These are phyloP conservation scores for Thymelicus lineola DNA, from an alignment of 2,888 invertebrate genomes.

Conservation along the genomic window DNA sequence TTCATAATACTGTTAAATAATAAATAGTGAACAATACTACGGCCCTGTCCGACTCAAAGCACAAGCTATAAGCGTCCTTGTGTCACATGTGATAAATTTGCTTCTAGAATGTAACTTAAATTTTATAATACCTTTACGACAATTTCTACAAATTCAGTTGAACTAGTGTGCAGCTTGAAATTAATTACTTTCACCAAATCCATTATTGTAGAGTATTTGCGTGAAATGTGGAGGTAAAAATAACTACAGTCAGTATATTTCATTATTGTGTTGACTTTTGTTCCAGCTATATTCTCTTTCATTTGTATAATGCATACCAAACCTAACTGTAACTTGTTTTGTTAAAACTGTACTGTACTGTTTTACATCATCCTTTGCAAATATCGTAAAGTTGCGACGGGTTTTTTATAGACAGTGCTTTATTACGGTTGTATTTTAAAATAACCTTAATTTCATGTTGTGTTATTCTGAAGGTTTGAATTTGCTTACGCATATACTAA, in stretches of 20 bases:
- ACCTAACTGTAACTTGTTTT: too few species aligned
- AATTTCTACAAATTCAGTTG: neutral
- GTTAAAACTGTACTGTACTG: too few species aligned
- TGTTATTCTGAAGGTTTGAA: too few species aligned
- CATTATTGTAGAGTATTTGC: conserved; percentile 66
- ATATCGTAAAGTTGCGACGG: too few species aligned
- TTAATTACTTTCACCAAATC: conserved; percentile 74
- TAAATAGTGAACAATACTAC: conserved; percentile 35
- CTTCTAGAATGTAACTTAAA: neutral
- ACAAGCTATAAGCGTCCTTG: conserved; percentile 45
- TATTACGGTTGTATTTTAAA: too few species aligned
- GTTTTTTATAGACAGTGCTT: too few species aligned
- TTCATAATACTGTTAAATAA: conserved; percentile 33
- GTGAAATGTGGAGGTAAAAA: conserved; percentile 62
- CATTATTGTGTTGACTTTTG: neutral
- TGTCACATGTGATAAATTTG: neutral
- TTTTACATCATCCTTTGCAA: too few species aligned
- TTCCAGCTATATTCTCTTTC: neutral
- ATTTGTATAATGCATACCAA: too few species aligned
- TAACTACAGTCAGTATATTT: conserved; percentile 42
- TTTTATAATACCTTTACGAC: neutral
- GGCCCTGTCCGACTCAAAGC: neutral
- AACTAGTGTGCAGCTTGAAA: conserved; percentile 54
- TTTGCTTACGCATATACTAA: too few species aligned
- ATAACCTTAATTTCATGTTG: too few species aligned